Conservation (phyloP, 2,113 vertebrate genomes). For the Myotis davidii region DNA sequence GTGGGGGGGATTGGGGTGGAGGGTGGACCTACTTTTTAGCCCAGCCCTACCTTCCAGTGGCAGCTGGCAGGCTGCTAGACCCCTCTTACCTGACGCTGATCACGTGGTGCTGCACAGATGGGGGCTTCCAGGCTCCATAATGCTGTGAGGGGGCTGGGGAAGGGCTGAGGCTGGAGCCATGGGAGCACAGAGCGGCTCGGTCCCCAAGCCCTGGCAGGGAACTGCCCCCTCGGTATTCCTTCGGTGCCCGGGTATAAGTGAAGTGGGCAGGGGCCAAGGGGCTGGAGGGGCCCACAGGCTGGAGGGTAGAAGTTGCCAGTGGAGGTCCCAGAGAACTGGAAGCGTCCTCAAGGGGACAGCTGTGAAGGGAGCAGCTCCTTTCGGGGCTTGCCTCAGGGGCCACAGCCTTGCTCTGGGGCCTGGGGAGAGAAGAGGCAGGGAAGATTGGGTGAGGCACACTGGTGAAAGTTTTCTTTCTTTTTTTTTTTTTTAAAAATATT, state of each 20-base stretch:
- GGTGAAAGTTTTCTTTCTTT: neutral
- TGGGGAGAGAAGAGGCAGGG: constrained; percentile 45
- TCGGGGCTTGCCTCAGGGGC: constrained; percentile 83
- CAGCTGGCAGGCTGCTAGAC: neutral
- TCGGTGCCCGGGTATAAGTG: constrained; percentile 77
- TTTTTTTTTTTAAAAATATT: no score
- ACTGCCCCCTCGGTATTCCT: constrained; percentile 81
- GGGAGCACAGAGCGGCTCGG: constrained; percentile 82
- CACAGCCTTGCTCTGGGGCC: constrained; percentile 55
- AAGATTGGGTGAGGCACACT: neutral
- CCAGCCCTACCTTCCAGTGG: neutral
- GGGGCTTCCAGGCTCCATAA: constrained; percentile 84
- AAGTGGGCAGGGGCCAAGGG: constrained; percentile 79
- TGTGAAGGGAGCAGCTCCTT: constrained; percentile 85
- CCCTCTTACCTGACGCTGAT: constrained; percentile 91
- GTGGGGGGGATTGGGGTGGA: no score
- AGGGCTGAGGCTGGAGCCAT: constrained; percentile 83
- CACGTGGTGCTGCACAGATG: constrained; percentile 88
- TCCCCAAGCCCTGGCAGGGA: constrained; percentile 82
- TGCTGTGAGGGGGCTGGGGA: constrained; percentile 82
- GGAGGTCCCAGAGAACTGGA: constrained; percentile 73
- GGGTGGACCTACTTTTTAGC: neutral
- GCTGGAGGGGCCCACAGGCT: constrained; percentile 81
- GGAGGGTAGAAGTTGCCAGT: constrained; percentile 78
- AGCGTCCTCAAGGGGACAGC: constrained; percentile 83